Conservation (phyloP, 2,797 vertebrate genomes). For the Arnoldichthys spilopterus region DNA sequence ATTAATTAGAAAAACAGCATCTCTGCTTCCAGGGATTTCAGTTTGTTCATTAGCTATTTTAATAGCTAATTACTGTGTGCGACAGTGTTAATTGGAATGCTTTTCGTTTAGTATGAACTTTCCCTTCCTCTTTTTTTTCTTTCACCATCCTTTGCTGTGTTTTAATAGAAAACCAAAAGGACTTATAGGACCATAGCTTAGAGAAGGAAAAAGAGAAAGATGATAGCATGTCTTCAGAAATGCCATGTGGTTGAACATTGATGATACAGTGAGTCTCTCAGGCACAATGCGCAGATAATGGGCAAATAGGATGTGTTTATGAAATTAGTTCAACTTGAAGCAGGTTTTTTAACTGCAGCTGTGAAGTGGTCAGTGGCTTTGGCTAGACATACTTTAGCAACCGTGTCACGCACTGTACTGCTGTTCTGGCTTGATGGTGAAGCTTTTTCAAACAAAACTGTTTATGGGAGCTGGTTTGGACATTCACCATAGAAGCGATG, state of each 20-base stretch:
- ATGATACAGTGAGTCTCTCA: neutral
- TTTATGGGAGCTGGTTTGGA: constrained; percentile 45
- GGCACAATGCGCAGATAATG: neutral
- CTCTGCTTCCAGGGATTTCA: constrained; percentile 69
- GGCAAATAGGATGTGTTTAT: neutral
- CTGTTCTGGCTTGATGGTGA: constrained; percentile 39
- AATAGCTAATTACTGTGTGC: constrained; percentile 88
- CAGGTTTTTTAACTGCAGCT: neutral
- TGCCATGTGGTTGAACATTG: neutral
- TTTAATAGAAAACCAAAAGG: constrained; percentile 65
- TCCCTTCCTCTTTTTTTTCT: constrained; percentile 59
- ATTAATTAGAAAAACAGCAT: constrained; percentile 71
- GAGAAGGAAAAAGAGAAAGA: neutral
- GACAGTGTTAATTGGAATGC: constrained; percentile 93
- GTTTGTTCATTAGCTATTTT: constrained; percentile 77
- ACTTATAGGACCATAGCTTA: constrained; percentile 54
- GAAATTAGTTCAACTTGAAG: neutral
- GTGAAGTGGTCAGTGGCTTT: neutral
- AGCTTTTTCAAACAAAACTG: constrained; percentile 49
- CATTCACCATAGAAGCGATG: constrained; percentile 24
- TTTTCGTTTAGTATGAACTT: constrained; percentile 76
- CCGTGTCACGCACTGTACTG: constrained; percentile 1
- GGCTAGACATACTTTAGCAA: neutral
- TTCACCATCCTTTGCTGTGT: neutral
- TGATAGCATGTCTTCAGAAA: neutral